A percentile compares a stretch with the other conserved stretches of the same genome.
Evolutionary conservation across 1,140 invertebrate species (phyloP).

Genomic region (Lasaia peninsularis): DNA sequence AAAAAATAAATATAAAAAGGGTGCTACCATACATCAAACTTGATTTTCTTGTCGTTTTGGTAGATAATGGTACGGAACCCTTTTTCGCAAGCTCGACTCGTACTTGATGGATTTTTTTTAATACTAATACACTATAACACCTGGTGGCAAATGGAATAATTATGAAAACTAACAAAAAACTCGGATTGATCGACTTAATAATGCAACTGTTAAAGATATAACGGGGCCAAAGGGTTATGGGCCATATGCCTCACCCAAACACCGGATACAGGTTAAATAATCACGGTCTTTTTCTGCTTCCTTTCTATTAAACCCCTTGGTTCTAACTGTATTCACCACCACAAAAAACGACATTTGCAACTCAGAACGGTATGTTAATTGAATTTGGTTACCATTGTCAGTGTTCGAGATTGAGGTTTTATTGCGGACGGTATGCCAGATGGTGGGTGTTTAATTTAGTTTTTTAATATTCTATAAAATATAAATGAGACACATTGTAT

Average conservation of each 20-base stretch:
- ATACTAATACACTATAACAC: conserved; percentile 24
- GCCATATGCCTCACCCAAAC: conserved; percentile 60
- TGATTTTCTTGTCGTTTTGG: no score
- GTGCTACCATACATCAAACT: no score
- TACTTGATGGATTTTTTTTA: no score
- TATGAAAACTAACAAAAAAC: conserved; percentile 38
- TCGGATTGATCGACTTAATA: conserved; percentile 49
- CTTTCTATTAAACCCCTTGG: conserved; percentile 62
- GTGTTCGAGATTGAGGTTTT: background rate
- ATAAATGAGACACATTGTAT: background rate
- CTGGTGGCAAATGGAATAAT: conserved; percentile 36
- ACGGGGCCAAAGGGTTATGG: conserved; percentile 74
- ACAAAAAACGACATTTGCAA: conserved; percentile 63
- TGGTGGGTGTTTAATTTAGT: background rate
- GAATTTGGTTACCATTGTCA: conserved; percentile 43
- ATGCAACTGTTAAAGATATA: conserved; percentile 61
- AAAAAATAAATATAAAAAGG: no score
- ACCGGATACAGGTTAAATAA: conserved; percentile 74
- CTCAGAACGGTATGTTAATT: conserved; percentile 55
- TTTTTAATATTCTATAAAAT: background rate
- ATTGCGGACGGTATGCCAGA: background rate
- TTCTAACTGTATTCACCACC: conserved; percentile 46
- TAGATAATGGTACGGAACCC: no score
- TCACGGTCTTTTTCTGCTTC: conserved; percentile 64
- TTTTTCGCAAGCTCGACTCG: no score